Conservation (phyloP, 2,113 vertebrate species). For the Miniopterus natalensis region DNA sequence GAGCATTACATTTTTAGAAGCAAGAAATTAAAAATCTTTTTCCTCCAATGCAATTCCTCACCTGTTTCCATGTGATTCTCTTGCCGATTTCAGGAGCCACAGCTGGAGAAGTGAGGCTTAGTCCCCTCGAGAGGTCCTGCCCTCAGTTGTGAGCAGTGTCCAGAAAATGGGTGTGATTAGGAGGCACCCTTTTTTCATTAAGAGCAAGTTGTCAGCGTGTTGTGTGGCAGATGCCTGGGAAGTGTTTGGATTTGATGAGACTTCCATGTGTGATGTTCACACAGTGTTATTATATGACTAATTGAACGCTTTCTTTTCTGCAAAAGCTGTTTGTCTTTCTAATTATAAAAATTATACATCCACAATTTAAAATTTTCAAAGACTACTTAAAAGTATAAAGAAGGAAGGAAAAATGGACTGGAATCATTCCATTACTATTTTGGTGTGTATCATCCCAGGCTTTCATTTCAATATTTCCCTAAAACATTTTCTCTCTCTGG, state of each 20-base stretch:
- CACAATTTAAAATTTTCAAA: neutral
- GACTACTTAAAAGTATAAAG: neutral
- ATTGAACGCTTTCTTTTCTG: neutral
- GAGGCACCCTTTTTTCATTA: neutral
- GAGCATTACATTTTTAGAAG: conserved; percentile 6
- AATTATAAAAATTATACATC: neutral
- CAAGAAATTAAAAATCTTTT: neutral
- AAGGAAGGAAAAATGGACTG: conserved; percentile 21
- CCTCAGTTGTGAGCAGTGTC: neutral
- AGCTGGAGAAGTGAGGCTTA: neutral
- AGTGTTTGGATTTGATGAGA: neutral
- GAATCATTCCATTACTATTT: neutral
- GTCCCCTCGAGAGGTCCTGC: neutral
- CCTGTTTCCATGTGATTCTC: neutral
- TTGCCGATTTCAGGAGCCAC: neutral
- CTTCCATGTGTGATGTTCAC: neutral
- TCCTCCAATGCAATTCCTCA: neutral
- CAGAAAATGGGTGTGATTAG: neutral
- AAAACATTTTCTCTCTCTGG: neutral
- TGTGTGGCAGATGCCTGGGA: neutral
- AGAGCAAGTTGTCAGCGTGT: neutral
- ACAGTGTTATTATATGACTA: neutral
- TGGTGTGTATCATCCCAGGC: neutral
- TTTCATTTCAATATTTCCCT: conserved; percentile 48
- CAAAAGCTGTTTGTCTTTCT: neutral